Evolutionary conservation across 2,888 invertebrate species (phyloP).

Genomic region (Drosophila testacea): DNA sequence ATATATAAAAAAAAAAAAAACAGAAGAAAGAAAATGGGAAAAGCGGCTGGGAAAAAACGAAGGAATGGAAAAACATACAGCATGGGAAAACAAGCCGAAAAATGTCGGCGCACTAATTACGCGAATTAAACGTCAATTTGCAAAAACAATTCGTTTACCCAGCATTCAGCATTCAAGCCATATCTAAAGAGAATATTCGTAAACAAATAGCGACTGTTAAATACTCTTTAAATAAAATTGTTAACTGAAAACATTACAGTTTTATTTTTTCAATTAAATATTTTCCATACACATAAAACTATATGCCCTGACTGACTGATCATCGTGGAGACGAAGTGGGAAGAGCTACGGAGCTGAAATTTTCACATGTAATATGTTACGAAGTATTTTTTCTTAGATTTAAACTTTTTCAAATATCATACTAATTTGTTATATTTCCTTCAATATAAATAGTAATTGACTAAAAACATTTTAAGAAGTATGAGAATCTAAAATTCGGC

Average conservation of each 20-base stretch:
- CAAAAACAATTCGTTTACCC: conserved; percentile 76
- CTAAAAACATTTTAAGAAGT: not conserved
- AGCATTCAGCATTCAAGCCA: conserved; percentile 40
- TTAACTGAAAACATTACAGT: not conserved
- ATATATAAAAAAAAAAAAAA: not conserved
- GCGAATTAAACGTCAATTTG: conserved; percentile 80
- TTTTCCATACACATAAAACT: too few relatives aligned
- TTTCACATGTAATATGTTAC: too few relatives aligned
- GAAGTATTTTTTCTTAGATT: too few relatives aligned
- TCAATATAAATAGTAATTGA: not conserved
- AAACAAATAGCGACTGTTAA: not conserved
- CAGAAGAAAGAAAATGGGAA: conserved; percentile 14
- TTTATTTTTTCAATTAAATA: not conserved
- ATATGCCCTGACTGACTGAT: too few relatives aligned
- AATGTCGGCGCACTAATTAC: conserved; percentile 78
- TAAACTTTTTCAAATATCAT: too few relatives aligned
- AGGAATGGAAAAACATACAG: conserved; percentile 18
- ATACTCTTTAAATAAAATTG: conserved; percentile 20
- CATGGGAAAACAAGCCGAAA: conserved; percentile 63
- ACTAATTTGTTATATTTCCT: too few relatives aligned
- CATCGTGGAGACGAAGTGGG: too few relatives aligned
- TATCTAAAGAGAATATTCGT: conserved; percentile 1
- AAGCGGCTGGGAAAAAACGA: conserved; percentile 11
- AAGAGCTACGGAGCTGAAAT: too few relatives aligned
- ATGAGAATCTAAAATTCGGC: not conserved